phyloP scores from a whole-genome alignment of 2,113 vertebrate genomes.

The Sylvietta virens region DNA sequence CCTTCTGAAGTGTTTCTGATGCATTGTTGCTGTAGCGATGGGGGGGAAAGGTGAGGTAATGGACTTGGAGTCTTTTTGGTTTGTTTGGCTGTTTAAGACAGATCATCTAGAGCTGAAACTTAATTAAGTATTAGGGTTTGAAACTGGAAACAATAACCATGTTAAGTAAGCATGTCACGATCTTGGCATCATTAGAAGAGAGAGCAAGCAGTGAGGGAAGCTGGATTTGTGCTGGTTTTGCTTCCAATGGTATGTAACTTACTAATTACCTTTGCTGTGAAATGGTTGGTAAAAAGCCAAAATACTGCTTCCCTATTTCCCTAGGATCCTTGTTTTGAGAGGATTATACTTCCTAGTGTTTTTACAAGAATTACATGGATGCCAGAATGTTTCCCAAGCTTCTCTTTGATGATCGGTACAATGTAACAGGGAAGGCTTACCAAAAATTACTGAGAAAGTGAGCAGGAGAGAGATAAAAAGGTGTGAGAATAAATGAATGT shows the following conservation, averaged over 20 bases:
- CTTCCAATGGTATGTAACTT: neutral
- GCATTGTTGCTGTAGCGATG: neutral
- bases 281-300: constrained; percentile 24
- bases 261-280: constrained; percentile 27
- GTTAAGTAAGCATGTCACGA: neutral
- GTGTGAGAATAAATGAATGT: neutral
- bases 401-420: neutral
- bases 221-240: neutral
- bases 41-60: neutral
- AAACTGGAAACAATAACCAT: constrained; percentile 6
- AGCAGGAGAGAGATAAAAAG: neutral
- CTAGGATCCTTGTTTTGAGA: neutral
- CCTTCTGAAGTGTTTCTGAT: neutral
- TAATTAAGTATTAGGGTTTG: constrained; percentile 9
- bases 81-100: neutral
- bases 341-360: neutral
- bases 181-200: neutral
- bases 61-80: neutral
- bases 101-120: neutral
- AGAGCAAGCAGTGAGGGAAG: neutral
- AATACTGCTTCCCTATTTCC: neutral
- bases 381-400: neutral
- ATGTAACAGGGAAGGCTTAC: neutral
- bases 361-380: constrained; percentile 1
- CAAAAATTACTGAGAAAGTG: neutral